Percentiles rank a stretch among this genome's conserved stretches.
These are phyloP conservation scores for Muricea muricata DNA, from an alignment of 92 coral and sea anemone species.

Conservation along the genomic window DNA sequence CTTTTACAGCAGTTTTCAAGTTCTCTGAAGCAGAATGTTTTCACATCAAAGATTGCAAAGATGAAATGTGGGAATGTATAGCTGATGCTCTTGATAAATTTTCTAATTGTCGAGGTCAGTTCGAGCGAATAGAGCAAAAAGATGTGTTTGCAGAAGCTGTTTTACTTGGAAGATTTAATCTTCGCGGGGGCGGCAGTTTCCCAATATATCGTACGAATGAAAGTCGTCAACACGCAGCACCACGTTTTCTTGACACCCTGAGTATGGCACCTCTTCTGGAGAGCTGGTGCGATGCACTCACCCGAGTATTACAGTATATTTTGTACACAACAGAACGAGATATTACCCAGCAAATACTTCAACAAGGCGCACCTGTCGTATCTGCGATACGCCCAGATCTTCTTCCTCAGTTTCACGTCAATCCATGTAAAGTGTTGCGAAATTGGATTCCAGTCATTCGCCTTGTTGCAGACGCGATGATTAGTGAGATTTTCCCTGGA, in stretches of 20 bases:
- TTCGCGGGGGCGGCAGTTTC: not conserved
- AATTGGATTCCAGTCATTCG: not conserved
- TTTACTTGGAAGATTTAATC: not conserved
- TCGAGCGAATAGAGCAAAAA: not conserved
- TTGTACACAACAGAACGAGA: conserved; percentile 29
- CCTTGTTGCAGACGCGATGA: not conserved
- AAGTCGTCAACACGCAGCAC: not conserved
- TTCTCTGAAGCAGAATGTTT: conserved; percentile 28
- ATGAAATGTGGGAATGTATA: conserved; percentile 26
- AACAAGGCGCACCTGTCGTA: conserved; percentile 30
- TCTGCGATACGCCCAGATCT: conserved; percentile 5
- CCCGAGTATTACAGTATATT: conserved; percentile 13
- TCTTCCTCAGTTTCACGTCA: not conserved
- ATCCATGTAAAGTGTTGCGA: not conserved
- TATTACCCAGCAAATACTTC: conserved; percentile 9
- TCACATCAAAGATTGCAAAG: not conserved
- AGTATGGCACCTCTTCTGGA: conserved; percentile 5
- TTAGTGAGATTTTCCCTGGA: not conserved
- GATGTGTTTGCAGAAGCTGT: not conserved
- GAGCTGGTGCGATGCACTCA: conserved; percentile 19
- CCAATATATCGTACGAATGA: not conserved
- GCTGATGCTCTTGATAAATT: not conserved
- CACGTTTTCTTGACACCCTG: not conserved
- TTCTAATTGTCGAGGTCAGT: conserved; percentile 16
- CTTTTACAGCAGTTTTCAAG: conserved; percentile 19